phyloP scores from a whole-genome alignment of 2,888 invertebrate species.

The Myathropa florea region DNA sequence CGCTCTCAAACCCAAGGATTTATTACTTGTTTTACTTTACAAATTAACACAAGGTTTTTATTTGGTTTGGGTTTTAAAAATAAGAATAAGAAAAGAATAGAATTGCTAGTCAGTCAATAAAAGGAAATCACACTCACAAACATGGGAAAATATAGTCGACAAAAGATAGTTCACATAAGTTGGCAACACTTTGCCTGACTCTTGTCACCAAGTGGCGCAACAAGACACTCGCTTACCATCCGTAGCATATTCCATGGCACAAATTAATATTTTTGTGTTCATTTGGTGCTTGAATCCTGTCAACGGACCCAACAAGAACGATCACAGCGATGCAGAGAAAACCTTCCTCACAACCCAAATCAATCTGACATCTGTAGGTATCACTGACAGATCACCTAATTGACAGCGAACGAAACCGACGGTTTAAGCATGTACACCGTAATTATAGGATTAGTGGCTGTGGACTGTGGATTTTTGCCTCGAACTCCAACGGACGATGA shows the following conservation, averaged over 20 bases:
- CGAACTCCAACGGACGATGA: constrained; percentile 2
- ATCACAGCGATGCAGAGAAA: constrained; percentile 23
- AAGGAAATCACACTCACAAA: not conserved
- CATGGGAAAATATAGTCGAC: not conserved
- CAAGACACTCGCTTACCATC: constrained; percentile 12
- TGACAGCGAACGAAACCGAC: constrained; percentile 70
- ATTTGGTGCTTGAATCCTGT: constrained; percentile 56
- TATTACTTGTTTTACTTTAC: not conserved
- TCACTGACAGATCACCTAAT: constrained; percentile 69
- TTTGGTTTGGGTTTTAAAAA: not conserved
- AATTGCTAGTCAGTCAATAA: too few relatives aligned
- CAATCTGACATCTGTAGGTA: constrained; percentile 64
- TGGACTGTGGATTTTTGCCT: constrained; percentile 28
- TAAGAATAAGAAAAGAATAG: too few relatives aligned
- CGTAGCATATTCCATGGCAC: constrained; percentile 19
- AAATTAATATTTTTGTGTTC: constrained; percentile 51
- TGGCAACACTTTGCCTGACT: constrained; percentile 37
- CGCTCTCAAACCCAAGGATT: not conserved
- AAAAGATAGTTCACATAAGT: not conserved
- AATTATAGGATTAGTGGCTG: constrained; percentile 68
- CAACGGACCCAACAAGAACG: constrained; percentile 19
- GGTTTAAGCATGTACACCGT: constrained; percentile 68
- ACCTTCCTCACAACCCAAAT: constrained; percentile 64
- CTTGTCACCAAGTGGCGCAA: constrained; percentile 47
- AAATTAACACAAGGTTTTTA: not conserved